These are phyloP conservation scores for Nephila pilipes DNA, from an alignment of 1,140 invertebrate species.

Conservation along the genomic window DNA sequence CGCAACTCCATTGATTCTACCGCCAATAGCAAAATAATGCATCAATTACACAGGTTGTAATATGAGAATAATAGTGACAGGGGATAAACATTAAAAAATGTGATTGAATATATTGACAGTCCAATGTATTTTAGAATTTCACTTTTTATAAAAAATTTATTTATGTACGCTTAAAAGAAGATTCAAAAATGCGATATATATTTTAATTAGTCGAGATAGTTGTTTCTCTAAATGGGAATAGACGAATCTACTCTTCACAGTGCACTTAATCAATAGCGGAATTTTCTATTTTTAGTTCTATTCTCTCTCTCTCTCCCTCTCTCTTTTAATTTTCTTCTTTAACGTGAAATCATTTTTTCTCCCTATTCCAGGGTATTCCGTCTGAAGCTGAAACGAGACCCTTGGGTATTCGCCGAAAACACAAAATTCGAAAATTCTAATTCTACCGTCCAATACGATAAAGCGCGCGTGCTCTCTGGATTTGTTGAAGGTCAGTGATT, in stretches of 20 bases:
- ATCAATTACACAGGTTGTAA: no score
- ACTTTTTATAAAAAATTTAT: no score
- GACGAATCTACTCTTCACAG: not conserved
- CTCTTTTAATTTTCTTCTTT: not conserved
- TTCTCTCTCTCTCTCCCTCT: not conserved
- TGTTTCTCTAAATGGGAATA: not conserved
- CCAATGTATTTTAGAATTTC: no score
- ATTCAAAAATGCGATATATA: no score
- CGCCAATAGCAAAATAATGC: no score
- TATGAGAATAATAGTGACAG: no score
- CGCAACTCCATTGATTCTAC: no score
- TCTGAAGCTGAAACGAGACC: conserved; percentile 87
- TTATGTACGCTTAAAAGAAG: no score
- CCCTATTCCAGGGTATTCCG: conserved; percentile 87
- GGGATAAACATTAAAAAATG: no score
- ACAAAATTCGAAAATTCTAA: conserved; percentile 87
- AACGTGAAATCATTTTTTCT: not conserved
- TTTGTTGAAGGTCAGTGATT: conserved; percentile 77
- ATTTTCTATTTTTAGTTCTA: conserved; percentile 24
- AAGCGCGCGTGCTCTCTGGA: conserved; percentile 89
- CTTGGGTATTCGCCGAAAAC: conserved; percentile 88
- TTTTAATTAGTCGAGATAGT: no score
- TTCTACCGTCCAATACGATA: conserved; percentile 88
- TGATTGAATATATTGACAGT: no score
- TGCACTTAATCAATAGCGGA: conserved; percentile 18